Base-by-base conservation (phyloP, 2,888 invertebrate species). In the Sussaba pulchella region DNA sequence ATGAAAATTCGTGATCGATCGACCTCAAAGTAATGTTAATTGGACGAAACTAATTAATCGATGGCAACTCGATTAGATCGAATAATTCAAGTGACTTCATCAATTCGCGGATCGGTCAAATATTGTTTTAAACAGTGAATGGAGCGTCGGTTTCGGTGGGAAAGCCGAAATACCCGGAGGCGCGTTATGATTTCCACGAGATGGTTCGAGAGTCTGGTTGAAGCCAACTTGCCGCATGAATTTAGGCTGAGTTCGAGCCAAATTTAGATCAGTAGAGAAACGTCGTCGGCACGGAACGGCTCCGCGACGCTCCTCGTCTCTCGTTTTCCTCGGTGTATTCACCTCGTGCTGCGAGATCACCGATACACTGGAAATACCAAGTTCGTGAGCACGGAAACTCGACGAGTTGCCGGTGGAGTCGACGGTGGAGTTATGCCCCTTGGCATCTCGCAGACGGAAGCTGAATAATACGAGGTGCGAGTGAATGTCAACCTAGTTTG, bases 221-320 rank as follows among this genome's bases (percentile, higher is more conserved):
- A 63, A 78, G 74, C 82, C 84, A 82, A 84, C 67, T 71, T 54
- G 71, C 77, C 59, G 67, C 75, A 84, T 80, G 86, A 88, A 90
- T 89, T 89, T 89, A 89, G 88, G 86, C 85, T 86, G 84, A 84
- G 83, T 82, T 78, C 83, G 70, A 63, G 87, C 86, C 87, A 89
- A 88, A 89, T 89, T 90, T 89, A 89, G 89, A 89, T 89, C 89
- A 88, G 89, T 90, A 69, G 77, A 70, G 78, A 70, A 81, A 78
- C 84, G 83, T 83, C 78, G 83, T 80, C 67, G 81, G n/a, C 77
- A 77, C 80, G 69, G 64, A 76, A 79, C 76, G 78, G 72, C 81
- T 45, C 61, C 70, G 52, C 59, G 76, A 78, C 74, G 81, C 74
- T 81, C 17, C 63, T 76, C 69, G 59, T 43, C 66, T 66, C 77